These are phyloP conservation scores for Schrankia costaestrigalis DNA, from an alignment of 2,888 invertebrate species.

Conservation along the genomic window DNA sequence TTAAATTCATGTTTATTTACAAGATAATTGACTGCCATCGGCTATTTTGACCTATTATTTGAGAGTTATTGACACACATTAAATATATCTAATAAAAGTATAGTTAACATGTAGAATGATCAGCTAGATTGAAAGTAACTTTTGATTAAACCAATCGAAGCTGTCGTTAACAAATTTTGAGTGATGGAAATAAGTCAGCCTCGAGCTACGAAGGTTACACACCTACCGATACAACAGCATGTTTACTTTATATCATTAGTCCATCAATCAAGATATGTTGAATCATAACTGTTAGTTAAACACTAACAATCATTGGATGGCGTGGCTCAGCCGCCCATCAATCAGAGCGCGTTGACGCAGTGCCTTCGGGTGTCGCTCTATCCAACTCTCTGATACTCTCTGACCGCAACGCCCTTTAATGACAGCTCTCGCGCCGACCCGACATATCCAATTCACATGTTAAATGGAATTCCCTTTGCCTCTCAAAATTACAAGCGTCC, in stretches of 20 bases:
- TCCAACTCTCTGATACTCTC: constrained; percentile 26
- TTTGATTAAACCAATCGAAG: constrained; percentile 37
- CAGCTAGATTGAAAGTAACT: constrained; percentile 32
- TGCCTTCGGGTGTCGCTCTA: constrained; percentile 47
- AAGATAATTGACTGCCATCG: constrained; percentile 8
- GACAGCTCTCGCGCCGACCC: constrained; percentile 62
- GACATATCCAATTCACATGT: constrained; percentile 79
- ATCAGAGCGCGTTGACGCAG: constrained; percentile 60
- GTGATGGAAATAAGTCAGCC: constrained; percentile 51
- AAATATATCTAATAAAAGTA: constrained; percentile 18
- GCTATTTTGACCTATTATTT: constrained; percentile 11
- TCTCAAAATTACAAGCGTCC: constrained; percentile 68
- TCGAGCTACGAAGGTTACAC: constrained; percentile 48
- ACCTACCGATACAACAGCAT: constrained; percentile 56
- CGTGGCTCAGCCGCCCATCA: constrained; percentile 61
- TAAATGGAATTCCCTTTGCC: constrained; percentile 77
- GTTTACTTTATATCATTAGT: constrained; percentile 78
- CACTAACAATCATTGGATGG: constrained; percentile 70
- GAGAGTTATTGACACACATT: constrained; percentile 9
- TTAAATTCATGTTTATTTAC: constrained; percentile 8
- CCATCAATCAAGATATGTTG: constrained; percentile 78
- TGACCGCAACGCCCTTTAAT: constrained; percentile 54
- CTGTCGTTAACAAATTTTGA: constrained; percentile 39
- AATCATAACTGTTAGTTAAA: constrained; percentile 76
- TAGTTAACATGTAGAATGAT: constrained; percentile 34